These are phyloP conservation scores for Calyptommatus sinebrachiatus DNA, from an alignment of 2,113 vertebrate genomes.

Conservation along the genomic window DNA sequence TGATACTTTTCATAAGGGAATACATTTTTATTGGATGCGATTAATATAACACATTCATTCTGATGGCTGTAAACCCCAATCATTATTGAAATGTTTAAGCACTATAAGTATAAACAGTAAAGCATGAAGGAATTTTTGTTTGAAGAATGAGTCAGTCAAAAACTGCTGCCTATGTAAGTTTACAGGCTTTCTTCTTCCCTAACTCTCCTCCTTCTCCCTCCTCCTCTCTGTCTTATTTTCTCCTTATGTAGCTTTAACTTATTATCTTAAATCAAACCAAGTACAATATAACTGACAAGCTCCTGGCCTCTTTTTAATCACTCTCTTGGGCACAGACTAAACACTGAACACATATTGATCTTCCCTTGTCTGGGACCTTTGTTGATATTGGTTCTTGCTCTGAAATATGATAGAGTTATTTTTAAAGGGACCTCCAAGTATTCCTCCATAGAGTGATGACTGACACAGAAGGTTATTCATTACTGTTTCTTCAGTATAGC, in stretches of 20 bases:
- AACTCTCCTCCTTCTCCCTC: neutral
- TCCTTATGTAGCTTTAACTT: neutral
- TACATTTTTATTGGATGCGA: neutral
- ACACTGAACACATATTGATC: conserved; percentile 27
- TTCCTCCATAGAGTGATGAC: conserved; percentile 10
- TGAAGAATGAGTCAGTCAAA: conserved; percentile 14
- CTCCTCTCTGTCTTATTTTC: neutral
- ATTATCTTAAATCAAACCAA: conserved; percentile 41
- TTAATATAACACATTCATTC: neutral
- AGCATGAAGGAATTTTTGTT: conserved; percentile 25
- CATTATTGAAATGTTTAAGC: conserved; percentile 2
- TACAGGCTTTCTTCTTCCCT: neutral
- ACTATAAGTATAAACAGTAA: conserved; percentile 13
- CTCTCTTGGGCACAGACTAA: conserved; percentile 6
- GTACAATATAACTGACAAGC: neutral
- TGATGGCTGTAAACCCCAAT: conserved; percentile 22
- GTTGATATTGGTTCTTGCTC: conserved; percentile 24
- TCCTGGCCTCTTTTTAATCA: conserved; percentile 30
- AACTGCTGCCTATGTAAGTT: neutral
- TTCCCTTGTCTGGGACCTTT: conserved; percentile 10
- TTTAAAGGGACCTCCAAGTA: conserved; percentile 28
- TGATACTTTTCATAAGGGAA: neutral
- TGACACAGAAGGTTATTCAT: conserved; percentile 10
- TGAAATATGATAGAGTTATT: conserved; percentile 13
- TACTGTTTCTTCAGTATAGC: neutral